Conservation (phyloP, 2,888 invertebrate species). For the Hecatera dysodea region DNA sequence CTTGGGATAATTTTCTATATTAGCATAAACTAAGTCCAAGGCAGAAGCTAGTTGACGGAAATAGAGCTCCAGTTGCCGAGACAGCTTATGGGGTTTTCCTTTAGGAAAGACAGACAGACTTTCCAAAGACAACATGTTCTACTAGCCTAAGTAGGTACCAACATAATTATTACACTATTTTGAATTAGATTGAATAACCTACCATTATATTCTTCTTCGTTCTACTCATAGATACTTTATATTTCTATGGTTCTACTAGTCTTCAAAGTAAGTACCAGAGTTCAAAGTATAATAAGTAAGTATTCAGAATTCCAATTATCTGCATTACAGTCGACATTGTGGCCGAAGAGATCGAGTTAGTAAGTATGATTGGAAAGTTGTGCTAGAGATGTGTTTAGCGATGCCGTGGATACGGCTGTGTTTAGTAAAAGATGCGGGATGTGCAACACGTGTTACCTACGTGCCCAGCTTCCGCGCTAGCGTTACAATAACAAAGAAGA, state of each 20-base stretch:
- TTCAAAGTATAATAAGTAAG: too few relatives aligned
- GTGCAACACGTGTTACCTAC: conserved; percentile 88
- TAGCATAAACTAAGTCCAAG: background rate
- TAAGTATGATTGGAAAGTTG: background rate
- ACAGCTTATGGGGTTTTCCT: background rate
- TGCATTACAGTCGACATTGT: conserved; percentile 16
- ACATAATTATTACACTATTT: background rate
- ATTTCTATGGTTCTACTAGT: background rate
- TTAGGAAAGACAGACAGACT: too few relatives aligned
- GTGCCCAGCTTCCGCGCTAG: conserved; percentile 82
- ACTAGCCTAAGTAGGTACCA: too few relatives aligned
- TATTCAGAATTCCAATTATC: background rate
- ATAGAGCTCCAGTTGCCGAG: background rate
- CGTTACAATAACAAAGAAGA: conserved; percentile 86
- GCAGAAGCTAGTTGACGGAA: background rate
- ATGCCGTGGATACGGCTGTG: conserved; percentile 58
- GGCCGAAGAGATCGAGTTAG: background rate
- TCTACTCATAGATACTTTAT: too few relatives aligned
- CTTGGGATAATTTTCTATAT: background rate
- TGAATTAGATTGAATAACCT: background rate
- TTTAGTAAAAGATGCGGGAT: conserved; percentile 72
- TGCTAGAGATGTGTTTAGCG: conserved; percentile 26
- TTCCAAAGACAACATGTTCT: too few relatives aligned
- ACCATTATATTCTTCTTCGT: too few relatives aligned
- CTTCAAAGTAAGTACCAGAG: background rate